Conservation (phyloP, 2,888 invertebrate species). For the Tupiocoris notatus region DNA sequence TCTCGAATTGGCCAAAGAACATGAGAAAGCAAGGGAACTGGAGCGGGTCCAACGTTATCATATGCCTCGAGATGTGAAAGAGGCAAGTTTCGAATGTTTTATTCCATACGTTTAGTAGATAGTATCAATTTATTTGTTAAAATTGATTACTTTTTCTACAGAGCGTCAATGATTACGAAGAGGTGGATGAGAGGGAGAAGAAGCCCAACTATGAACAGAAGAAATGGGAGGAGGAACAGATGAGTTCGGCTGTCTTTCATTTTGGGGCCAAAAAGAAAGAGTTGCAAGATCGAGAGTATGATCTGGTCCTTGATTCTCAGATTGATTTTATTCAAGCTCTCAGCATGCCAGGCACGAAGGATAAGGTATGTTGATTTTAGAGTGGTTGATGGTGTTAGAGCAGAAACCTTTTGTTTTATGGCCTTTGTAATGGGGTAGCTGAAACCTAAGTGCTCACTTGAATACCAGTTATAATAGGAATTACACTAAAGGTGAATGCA, state of each 20-base stretch:
- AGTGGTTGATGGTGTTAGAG: neutral
- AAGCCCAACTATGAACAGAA: slow-evolving; percentile 80
- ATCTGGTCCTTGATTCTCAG: slow-evolving; percentile 90
- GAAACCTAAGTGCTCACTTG: too few species aligned
- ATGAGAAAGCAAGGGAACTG: slow-evolving; percentile 89
- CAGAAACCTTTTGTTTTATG: neutral
- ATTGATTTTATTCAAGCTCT: slow-evolving; percentile 95
- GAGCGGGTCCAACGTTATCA: slow-evolving; percentile 91
- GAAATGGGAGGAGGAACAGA: slow-evolving; percentile 97
- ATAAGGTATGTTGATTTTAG: slow-evolving; percentile 49
- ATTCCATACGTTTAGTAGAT: too few species aligned
- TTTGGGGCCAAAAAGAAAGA: slow-evolving; percentile 89
- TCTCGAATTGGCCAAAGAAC: slow-evolving; percentile 87
- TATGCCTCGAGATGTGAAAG: slow-evolving; percentile 76
- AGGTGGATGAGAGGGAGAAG: slow-evolving; percentile 83
- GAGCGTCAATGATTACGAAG: slow-evolving; percentile 64
- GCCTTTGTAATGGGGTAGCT: too few species aligned
- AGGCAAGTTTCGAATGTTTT: slow-evolving; percentile 45
- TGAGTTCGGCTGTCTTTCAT: slow-evolving; percentile 85
- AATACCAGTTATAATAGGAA: too few species aligned
- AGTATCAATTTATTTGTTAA: neutral
- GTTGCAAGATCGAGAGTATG: slow-evolving; percentile 75
- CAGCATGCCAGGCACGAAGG: slow-evolving; percentile 71
- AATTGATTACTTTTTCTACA: neutral
- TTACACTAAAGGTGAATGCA: too few species aligned